Base-by-base conservation (phyloP, 2,888 invertebrate genomes). In the Melitaea athalia region DNA sequence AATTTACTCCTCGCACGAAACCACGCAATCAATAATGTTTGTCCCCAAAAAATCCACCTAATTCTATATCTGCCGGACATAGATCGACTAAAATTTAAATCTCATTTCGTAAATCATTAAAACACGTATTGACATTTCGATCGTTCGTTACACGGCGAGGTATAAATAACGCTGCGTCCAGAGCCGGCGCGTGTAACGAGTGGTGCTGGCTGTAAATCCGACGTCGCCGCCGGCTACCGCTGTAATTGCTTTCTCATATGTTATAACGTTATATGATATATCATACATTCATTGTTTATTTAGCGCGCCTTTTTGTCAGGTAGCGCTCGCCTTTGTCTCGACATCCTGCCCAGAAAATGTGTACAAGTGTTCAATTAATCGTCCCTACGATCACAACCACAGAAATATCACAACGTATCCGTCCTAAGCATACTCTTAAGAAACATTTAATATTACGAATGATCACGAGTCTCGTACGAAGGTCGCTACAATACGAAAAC, bases 241-340 rank as follows among this genome's bases (percentile, higher is more conserved):
- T 70, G 81, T 87, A 86, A 91, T 90, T 91, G 85, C 87, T 85
- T 88, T 86, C 79, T 38, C 38, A 38, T 38, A 38, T 38, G 38
- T 38, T 38, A 38, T 38, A 38, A 38, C 38, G 38, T 38, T 38
- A 38, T 38, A 38, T 82, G 83, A 88, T 87, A 88, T 88, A 84
- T 88, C 83, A 85, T 82, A 83, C 78, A 80, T 81, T 84, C 81
- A 83, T 86, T 91, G 88, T 90, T 89, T 89, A 86, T 88, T 87
- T 84, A 89, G 81, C 84, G 81, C 81, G 76, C 77, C 83, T 84
- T 86, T 86, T 85, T 85, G 81, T 83, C 80, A 85, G 86, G 88
- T 85, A 88, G 88, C 88, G 67, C 55, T 55, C 63, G 59, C 45
- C 59, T 45, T 50, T 38, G 57, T 59, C 42, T 57, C 42, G 11